A percentile compares a stretch with the other conserved stretches of the same genome.
Conservation (phyloP, 2,888 invertebrate species). For the Yponomeuta cagnagella region DNA sequence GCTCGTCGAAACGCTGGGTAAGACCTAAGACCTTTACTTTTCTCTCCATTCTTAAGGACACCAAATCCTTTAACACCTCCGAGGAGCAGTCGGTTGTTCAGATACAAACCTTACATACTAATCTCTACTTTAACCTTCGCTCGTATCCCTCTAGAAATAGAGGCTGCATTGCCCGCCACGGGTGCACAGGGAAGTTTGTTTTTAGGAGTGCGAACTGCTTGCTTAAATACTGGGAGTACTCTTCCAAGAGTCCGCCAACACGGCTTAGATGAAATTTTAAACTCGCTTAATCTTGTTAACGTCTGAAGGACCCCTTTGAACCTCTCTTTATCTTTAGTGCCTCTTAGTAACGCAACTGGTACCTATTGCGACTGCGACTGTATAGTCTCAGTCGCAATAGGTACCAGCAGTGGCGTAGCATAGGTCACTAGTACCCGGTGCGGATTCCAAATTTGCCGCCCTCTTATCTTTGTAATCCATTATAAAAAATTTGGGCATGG, state of each 20-base stretch:
- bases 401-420: too few species aligned
- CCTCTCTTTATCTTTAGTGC: constrained; percentile 13
- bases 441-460: too few species aligned
- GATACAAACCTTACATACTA: constrained; percentile 5
- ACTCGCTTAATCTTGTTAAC: constrained; percentile 37
- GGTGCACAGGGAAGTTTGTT: not conserved
- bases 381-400: too few species aligned
- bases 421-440: too few species aligned
- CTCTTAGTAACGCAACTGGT: not conserved
- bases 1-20: constrained; percentile 22
- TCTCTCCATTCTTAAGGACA: constrained; percentile 35
- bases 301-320: constrained; percentile 13
- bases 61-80: constrained; percentile 57
- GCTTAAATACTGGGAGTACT: constrained; percentile 49
- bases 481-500: too few species aligned
- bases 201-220: constrained; percentile 44
- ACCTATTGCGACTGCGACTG: not conserved
- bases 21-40: constrained; percentile 18
- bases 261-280: constrained; percentile 47
- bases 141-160: not conserved
- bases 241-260: constrained; percentile 45
- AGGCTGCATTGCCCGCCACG: not conserved
- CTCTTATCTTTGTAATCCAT: too few species aligned
- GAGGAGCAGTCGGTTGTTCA: constrained; percentile 31
- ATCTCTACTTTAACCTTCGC: not conserved